These are phyloP conservation scores for Arvicanthis niloticus DNA, from an alignment of 2,113 vertebrate species.

Conservation along the genomic window DNA sequence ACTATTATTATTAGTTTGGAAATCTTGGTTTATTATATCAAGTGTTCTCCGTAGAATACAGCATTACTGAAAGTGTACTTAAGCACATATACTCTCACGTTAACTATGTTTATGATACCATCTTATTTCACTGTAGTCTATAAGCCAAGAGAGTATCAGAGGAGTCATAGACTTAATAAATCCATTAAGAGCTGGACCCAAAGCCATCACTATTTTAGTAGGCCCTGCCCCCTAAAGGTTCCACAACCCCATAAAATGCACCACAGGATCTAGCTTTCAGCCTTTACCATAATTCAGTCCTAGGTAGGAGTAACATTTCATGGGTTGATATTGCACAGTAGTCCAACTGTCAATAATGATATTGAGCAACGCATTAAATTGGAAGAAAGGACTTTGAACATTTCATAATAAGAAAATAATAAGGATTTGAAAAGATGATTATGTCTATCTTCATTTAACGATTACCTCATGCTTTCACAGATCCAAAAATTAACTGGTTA, in stretches of 20 bases:
- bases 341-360: no score
- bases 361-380: background rate
- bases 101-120: background rate
- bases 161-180: fast-evolving
- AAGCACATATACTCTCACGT: background rate
- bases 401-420: background rate
- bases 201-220: no score
- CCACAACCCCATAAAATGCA: background rate
- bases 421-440: background rate
- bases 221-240: background rate
- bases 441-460: background rate
- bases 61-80: background rate
- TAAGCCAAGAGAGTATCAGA: background rate
- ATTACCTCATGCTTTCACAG: background rate
- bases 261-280: background rate
- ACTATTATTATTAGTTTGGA: background rate
- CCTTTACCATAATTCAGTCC: background rate
- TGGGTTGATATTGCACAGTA: background rate
- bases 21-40: background rate
- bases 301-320: background rate
- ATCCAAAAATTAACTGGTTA: background rate
- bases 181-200: background rate
- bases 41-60: background rate
- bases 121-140: background rate
- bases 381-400: background rate